phyloP scores from a whole-genome alignment of 2,888 invertebrate species.

The Athrips mouffetella region DNA sequence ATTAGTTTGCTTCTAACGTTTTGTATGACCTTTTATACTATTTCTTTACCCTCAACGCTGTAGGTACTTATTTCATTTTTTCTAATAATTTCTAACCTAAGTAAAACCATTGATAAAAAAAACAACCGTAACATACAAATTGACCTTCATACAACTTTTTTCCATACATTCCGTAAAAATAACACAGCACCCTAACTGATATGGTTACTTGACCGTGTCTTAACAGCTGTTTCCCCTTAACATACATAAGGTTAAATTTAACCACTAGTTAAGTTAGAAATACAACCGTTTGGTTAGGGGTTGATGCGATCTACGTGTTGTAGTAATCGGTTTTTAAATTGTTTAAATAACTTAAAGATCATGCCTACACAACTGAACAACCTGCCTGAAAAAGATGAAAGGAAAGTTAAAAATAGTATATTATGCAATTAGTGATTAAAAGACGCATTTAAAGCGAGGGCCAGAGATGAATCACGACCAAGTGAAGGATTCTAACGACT shows the following conservation, averaged over 20 bases:
- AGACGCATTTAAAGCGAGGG: too few species aligned
- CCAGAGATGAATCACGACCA: too few species aligned
- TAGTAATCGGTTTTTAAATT: background rate
- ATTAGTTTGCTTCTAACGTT: too few species aligned
- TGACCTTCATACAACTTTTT: background rate
- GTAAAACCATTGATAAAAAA: background rate
- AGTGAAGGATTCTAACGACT: too few species aligned
- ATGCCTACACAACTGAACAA: too few species aligned
- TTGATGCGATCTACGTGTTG: background rate
- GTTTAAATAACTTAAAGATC: too few species aligned
- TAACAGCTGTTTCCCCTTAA: slow-evolving; percentile 16
- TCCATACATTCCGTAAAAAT: background rate
- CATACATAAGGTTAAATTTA: slow-evolving; percentile 23
- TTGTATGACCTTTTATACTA: background rate
- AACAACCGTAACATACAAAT: slow-evolving; percentile 3
- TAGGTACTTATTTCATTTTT: background rate
- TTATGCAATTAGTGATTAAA: too few species aligned
- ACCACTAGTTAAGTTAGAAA: slow-evolving; percentile 19
- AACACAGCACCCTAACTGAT: slow-evolving; percentile 3
- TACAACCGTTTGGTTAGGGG: slow-evolving; percentile 13
- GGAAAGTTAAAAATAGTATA: too few species aligned
- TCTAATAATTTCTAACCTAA: background rate
- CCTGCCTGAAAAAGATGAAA: too few species aligned
- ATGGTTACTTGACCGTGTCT: slow-evolving; percentile 12
- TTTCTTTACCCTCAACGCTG: background rate